Evolutionary conservation across 2,888 invertebrate species (phyloP), one percentile per base, ranked within the genome.

Genomic region (Alviniconcha strummeri): DNA sequence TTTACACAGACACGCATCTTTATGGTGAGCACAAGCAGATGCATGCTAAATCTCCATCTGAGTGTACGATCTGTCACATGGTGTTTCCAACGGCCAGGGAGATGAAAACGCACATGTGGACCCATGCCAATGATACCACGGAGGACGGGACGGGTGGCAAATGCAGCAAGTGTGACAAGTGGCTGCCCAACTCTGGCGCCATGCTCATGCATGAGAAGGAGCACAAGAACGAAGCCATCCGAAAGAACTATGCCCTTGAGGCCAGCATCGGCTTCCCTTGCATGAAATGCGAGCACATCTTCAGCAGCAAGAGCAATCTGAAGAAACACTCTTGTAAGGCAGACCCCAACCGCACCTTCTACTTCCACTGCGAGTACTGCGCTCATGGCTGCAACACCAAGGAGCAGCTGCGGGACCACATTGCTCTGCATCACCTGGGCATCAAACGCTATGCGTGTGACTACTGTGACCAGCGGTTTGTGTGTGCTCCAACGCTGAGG

Each of bases 191-290:
- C 57, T 75, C 82, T 36, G 82, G 82, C 5, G 76, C 77, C 77
- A 82, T 82, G 82, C 77, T 82, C 57, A 82, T 82, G 82, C 82
- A 82, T 71, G 82, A 82, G 36, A 82, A 82, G 71, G 82, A 82
- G 69, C 82, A 82, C 82, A 82, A 82, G 55, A 82, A 82, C 19
- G 82, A 82, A 64, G 82, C 82, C 77, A 82, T 82, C 77, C 54
- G 82, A 55, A 82, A 82, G 77, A 82, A 82, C 57, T 82, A 82
- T 60, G 82, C 82, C 15, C 77, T 82, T 9, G 82, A 82, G 67
- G 82, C 82, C 15, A 82, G 82, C 56, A 82, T 82, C 52, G 82
- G 82, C 4, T 82, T 82, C 19, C 82, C 82, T 1, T 82, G 82
- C 56, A 82, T 82, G 82, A 75, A 76, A 55, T 82, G 82, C n/a